These are phyloP conservation scores for Sebastes hubbsi DNA, from an alignment of 2,797 vertebrate genomes.

Conservation along the genomic window DNA sequence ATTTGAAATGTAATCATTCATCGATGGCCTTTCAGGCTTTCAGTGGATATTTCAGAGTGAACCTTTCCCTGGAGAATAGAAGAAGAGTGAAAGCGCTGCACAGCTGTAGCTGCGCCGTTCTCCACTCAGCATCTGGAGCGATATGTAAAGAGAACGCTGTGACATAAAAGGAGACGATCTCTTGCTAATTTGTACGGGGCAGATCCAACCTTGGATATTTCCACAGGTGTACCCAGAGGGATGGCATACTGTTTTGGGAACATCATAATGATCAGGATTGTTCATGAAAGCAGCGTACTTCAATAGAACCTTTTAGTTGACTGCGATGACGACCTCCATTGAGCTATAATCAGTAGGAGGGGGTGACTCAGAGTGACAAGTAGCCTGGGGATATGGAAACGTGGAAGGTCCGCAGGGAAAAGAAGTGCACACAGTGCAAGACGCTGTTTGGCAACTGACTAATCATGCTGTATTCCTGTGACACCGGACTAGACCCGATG, in stretches of 20 bases:
- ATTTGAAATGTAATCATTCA: slow-evolving; percentile 35
- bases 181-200: not conserved
- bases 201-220: not conserved
- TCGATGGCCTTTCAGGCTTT: slow-evolving; percentile 25
- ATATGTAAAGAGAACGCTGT: not conserved
- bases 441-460: slow-evolving; percentile 12
- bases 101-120: not conserved
- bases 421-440: not conserved
- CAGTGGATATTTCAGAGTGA: not conserved
- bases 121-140: not conserved
- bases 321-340: slow-evolving; percentile 39
- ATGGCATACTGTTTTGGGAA: not conserved
- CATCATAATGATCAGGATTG: slow-evolving; percentile 5
- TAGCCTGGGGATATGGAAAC: slow-evolving; percentile 23
- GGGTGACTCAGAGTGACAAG: not conserved
- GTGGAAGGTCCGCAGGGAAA: slow-evolving; percentile 13
- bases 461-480: slow-evolving; percentile 6
- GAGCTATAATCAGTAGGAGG: slow-evolving; percentile 11
- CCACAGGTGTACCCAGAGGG: not conserved
- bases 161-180: slow-evolving; percentile 12
- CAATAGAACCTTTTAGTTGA: not conserved
- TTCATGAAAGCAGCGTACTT: slow-evolving; percentile 7
- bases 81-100: slow-evolving; percentile 1
- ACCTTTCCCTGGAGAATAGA: not conserved
- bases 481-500: not conserved